Evolutionary conservation across 2,797 vertebrate genomes (phyloP).

Genomic region (Phylloscopus collybita): DNA sequence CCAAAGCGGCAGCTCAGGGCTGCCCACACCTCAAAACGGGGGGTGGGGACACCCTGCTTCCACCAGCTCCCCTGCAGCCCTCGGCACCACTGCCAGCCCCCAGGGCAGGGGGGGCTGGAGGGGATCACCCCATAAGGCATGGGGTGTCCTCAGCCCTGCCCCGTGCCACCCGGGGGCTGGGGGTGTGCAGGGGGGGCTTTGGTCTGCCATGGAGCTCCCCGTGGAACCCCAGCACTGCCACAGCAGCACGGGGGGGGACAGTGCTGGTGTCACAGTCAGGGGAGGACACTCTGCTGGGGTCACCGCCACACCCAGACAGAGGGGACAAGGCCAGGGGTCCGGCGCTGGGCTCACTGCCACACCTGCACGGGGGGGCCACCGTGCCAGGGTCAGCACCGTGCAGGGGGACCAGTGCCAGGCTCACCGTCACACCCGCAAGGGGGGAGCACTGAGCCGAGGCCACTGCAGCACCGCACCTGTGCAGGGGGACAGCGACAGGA

Average conservation of each 20-base stretch:
- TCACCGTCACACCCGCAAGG: background rate
- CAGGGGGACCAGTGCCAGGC: background rate
- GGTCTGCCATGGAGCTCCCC: background rate
- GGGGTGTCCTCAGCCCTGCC: background rate
- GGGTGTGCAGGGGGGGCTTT: background rate
- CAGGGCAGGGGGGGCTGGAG: background rate
- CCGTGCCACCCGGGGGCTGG: rapidly evolving
- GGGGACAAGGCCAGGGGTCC: background rate
- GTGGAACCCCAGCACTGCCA: background rate
- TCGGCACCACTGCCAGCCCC: background rate
- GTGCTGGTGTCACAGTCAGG: background rate
- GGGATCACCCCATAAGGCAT: background rate
- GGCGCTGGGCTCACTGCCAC: background rate
- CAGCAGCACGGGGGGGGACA: background rate
- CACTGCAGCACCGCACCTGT: background rate
- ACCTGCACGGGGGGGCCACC: background rate
- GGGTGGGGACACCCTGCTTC: rapidly evolving
- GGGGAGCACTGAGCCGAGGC: background rate
- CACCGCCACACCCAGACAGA: rapidly evolving
- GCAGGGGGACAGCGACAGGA: background rate
- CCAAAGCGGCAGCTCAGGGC: background rate
- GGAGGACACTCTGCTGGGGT: background rate
- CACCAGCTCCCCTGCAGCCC: background rate
- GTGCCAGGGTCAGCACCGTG: background rate
- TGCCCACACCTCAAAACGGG: background rate